A percentile compares a stretch with the other conserved stretches of the same genome.
These are phyloP conservation scores for Dryas iulia DNA, from an alignment of 1,140 invertebrate genomes.

Conservation along the genomic window DNA sequence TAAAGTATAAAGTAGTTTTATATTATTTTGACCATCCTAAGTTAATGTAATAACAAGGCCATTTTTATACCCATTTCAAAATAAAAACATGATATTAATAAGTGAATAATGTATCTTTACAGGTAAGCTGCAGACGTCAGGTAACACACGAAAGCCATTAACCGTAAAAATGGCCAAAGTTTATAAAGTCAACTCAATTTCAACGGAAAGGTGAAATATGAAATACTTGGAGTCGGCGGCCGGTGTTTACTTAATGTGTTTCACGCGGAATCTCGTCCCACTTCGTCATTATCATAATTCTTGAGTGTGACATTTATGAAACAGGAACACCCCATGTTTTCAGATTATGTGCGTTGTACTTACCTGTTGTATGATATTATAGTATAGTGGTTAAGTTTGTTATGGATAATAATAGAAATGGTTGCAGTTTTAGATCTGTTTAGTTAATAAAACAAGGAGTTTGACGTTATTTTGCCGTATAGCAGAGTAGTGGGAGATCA, in stretches of 20 bases:
- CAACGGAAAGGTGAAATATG: neutral
- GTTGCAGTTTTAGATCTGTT: no score
- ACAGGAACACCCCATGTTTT: neutral
- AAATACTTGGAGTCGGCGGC: neutral
- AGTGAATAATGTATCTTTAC: neutral
- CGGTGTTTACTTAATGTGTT: slow-evolving; percentile 3
- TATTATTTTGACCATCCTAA: no score
- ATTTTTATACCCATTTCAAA: no score
- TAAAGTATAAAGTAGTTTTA: no score
- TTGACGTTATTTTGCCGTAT: no score
- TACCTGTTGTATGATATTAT: no score
- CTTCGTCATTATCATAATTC: neutral
- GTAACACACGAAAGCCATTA: neutral
- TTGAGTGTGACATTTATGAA: neutral
- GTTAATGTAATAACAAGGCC: no score
- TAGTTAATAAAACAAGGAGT: no score
- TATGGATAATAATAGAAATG: no score
- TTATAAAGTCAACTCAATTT: slow-evolving; percentile 5
- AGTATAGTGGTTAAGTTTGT: no score
- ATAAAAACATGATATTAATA: neutral
- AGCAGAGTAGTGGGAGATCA: no score
- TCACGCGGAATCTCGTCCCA: neutral
- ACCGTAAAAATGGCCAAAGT: slow-evolving; percentile 1
- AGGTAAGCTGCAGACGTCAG: slow-evolving; percentile 9
- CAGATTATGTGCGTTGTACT: neutral